Base-by-base conservation (phyloP, 2,888 invertebrate genomes). In the Oxycera nigricornis region DNA sequence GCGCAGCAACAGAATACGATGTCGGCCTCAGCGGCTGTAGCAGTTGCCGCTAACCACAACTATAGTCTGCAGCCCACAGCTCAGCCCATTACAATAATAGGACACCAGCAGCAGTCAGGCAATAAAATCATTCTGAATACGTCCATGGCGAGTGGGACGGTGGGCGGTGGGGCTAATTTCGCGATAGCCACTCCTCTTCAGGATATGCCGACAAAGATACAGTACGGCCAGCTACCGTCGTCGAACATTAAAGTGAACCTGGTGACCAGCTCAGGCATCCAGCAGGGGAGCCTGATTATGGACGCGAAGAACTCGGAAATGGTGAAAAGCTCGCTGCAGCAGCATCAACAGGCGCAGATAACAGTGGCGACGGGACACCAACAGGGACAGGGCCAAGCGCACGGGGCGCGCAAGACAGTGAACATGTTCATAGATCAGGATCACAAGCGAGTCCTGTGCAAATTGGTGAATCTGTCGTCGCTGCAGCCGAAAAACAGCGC, bases 191-290 rank as follows among this genome's bases (percentile, higher is more conserved):
- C 83, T 1, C 74, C 83, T 2, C 80, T 80, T 20, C 81, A 82
- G 30, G 83, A 83, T 61, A 76, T 82, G 70, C 79, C 79, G 72
- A 83, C 82, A 73, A 85, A 85, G 77, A 79, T 84, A 1, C 84
- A 83, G 74, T 84, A 83, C 75, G 83, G 83, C 77, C 82, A 83
- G 26, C 78, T 84, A 73, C 80, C 82, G 52, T 82, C 83, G 74
- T 80, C 84, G 26, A 85, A 84, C 79, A 80, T 85, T 1, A 85
- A 85, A 78, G 79, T 85, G 73, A 85, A 85, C 77, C 81, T 85
- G 75, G 83, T 85, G 2, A 82, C 83, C 75, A 81, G 80, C 24
- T 75, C 80, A 3, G 79, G 79, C 46, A 77, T 81, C 7, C 80
- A 80, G 50, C 79, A 81, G 73, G 81, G 80, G 14, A 80, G 78